phyloP scores from a whole-genome alignment of 2,113 vertebrate species.

The human region GRCh38 chr1:84017501-84018000 shows the following conservation, averaged over 20 bases:
- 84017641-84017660: slow-evolving; percentile 78
- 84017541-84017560: slow-evolving; percentile 63
- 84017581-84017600: slow-evolving; percentile 40
- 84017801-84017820: slow-evolving; percentile 79
- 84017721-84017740: slow-evolving; percentile 83
- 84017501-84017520: no score
- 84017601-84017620: no score
- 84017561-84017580: not conserved
- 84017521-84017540: no score
- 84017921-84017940: slow-evolving; percentile 63
- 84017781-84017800: slow-evolving; percentile 81
- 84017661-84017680: slow-evolving; percentile 80
- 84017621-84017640: no score
- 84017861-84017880: slow-evolving; percentile 89
- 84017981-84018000: slow-evolving; percentile 79
- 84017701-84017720: slow-evolving; percentile 83
- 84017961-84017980: slow-evolving; percentile 76
- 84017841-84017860: slow-evolving; percentile 87
- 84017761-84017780: slow-evolving; percentile 80
- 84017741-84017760: slow-evolving; percentile 77
- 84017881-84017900: slow-evolving; percentile 89
- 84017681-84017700: slow-evolving; percentile 79
- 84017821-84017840: slow-evolving; percentile 78
- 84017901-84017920: slow-evolving; percentile 76
- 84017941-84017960: slow-evolving; percentile 59